phyloP scores from a whole-genome alignment of 1,140 invertebrate genomes.

The Heliothis virescens region DNA sequence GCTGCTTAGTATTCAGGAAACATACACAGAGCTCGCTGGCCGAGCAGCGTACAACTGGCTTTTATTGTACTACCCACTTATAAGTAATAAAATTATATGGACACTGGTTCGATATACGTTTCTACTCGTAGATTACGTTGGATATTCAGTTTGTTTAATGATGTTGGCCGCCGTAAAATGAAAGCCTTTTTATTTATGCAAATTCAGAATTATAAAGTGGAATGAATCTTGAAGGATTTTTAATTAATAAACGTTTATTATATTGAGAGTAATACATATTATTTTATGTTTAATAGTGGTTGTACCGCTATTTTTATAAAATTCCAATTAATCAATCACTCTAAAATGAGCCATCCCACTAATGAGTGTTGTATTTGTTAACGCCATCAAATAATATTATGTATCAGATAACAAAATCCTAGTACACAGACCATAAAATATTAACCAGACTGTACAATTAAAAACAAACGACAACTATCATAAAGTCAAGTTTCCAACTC shows the following conservation, averaged over 20 bases:
- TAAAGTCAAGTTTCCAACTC: conserved; percentile 71
- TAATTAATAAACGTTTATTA: conserved; percentile 9
- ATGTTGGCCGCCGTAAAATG: background rate
- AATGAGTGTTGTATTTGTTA: too few species aligned
- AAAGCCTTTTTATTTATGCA: background rate
- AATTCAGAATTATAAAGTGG: background rate
- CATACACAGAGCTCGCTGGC: conserved; percentile 22
- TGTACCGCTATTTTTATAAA: background rate
- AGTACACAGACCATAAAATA: background rate
- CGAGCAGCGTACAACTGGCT: conserved; percentile 32
- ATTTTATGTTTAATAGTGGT: too few species aligned
- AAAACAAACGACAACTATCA: conserved; percentile 67
- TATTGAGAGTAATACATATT: too few species aligned
- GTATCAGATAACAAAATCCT: too few species aligned
- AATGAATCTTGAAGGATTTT: too few species aligned
- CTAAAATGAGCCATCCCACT: background rate
- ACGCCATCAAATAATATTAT: too few species aligned
- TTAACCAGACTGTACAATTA: conserved; percentile 40
- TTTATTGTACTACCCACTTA: conserved; percentile 49
- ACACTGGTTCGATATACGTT: conserved; percentile 29
- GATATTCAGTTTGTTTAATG: conserved; percentile 15
- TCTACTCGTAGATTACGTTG: background rate
- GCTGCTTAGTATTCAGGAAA: conserved; percentile 43
- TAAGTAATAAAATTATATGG: conserved; percentile 49
- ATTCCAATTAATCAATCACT: background rate